Evolutionary conservation across 2,888 invertebrate species (phyloP), one percentile per base, ranked within the genome.

Genomic region (Thereva unica): DNA sequence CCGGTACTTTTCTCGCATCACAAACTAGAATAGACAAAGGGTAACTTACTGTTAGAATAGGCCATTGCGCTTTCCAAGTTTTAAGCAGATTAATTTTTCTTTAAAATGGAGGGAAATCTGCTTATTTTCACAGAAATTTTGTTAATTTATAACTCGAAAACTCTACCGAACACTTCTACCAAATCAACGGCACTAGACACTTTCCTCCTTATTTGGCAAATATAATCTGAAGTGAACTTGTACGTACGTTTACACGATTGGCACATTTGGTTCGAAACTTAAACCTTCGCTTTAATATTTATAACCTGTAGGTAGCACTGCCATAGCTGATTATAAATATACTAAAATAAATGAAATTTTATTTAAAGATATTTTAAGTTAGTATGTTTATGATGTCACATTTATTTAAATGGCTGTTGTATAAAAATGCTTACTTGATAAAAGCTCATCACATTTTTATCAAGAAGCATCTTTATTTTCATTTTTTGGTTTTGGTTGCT

Each of bases 131-230:
- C 59, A 47, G 45, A 59, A 47, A 47, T 47, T 12, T 47, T 12
- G n/a, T 7, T 9, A 59, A 37, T 59, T 47, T 47, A n/a, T n/a
- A 9, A 44, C 23, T 56, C 23, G n/a, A 49, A 12, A 59, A 49
- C 45, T 35, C 47, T 38, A 12, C 47, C 59, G 59, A 61, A 49
- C 45, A 38, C 37, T 37, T 55, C 45, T 54, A 56, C 49, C 56
- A 54, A 64, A 64, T 57, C 64, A 67, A 45, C 64, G 64, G 56
- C 64, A 67, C 67, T 64, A 64, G 50, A 67, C 66, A 66, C 56
- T 67, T 67, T 57, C 67, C 67, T 57, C 67, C 67, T 67, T 67
- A 64, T 67, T 67, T 64, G 67, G 67, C 42, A 41, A 57, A 57
- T 64, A 45, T 9, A 50, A 42, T 41, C 4, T 35, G 49, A 12